These are phyloP conservation scores for Rotaria socialis DNA, from an alignment of 2,888 invertebrate genomes.

Conservation along the genomic window DNA sequence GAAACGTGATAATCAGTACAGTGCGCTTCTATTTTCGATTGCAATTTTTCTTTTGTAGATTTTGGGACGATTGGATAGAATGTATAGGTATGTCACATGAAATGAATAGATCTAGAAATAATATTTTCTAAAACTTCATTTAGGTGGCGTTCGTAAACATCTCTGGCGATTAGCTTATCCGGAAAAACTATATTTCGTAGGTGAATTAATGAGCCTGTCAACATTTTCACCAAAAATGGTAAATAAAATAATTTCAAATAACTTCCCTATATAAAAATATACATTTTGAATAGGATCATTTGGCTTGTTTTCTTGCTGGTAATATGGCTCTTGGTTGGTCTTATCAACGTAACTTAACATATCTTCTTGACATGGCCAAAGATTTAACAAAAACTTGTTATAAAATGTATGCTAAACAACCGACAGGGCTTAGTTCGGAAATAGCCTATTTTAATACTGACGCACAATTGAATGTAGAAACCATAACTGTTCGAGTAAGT, in stretches of 20 bases:
- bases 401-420: constrained; percentile 74
- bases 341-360: constrained; percentile 5
- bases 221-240: constrained; percentile 73
- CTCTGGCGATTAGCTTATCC: constrained; percentile 72
- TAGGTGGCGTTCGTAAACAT: constrained; percentile 73
- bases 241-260: not conserved
- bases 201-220: constrained; percentile 76
- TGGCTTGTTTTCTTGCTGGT: constrained; percentile 47
- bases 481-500: constrained; percentile 10
- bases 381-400: constrained; percentile 94
- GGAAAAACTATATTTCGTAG: constrained; percentile 77
- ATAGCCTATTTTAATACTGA: constrained; percentile 69
- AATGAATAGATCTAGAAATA: not conserved
- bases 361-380: constrained; percentile 64
- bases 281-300: constrained; percentile 41
- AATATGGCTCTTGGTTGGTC: constrained; percentile 66
- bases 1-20: too few species aligned
- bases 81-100: constrained; percentile 63
- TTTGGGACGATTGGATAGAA: constrained; percentile 65
- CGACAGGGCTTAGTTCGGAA: constrained; percentile 80
- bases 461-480: constrained; percentile 27
- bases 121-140: not conserved
- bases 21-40: too few species aligned
- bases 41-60: not conserved
- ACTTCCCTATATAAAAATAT: not conserved